phyloP scores from a whole-genome alignment of 1,140 invertebrate genomes.

The Dendrolimus kikuchii region DNA sequence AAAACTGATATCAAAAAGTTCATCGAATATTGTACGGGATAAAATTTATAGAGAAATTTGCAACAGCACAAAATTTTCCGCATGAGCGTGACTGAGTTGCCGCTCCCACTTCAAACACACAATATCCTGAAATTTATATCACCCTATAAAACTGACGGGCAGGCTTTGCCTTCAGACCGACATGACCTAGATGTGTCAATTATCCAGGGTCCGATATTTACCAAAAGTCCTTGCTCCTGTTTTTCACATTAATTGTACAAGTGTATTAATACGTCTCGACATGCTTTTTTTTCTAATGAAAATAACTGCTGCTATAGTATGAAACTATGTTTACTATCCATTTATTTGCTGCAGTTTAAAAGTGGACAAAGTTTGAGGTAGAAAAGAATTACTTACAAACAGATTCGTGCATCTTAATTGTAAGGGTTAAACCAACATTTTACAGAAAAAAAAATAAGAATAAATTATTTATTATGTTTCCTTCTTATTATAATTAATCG shows the following conservation, averaged over 20 bases:
- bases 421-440: no score
- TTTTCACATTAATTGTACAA: background rate
- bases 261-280: no score
- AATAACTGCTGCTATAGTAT: no score
- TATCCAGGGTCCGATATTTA: background rate
- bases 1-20: background rate
- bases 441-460: no score
- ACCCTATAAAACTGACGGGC: slow-evolving; percentile 9
- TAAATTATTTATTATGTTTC: no score
- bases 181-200: slow-evolving; percentile 10
- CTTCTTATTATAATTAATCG: no score
- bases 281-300: no score
- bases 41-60: slow-evolving; percentile 3
- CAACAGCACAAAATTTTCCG: background rate
- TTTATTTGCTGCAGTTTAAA: no score
- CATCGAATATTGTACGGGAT: background rate
- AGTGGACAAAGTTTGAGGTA: no score
- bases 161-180: slow-evolving; percentile 2
- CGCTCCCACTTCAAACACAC: slow-evolving; percentile 14
- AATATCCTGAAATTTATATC: slow-evolving; percentile 17
- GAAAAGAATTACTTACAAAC: no score
- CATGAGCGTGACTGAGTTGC: slow-evolving; percentile 23
- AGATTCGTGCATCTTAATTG: no score
- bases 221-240: background rate
- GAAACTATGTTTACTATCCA: no score